Evolutionary conservation across 2,888 invertebrate genomes (phyloP).

Genomic region (Spodoptera littoralis): DNA sequence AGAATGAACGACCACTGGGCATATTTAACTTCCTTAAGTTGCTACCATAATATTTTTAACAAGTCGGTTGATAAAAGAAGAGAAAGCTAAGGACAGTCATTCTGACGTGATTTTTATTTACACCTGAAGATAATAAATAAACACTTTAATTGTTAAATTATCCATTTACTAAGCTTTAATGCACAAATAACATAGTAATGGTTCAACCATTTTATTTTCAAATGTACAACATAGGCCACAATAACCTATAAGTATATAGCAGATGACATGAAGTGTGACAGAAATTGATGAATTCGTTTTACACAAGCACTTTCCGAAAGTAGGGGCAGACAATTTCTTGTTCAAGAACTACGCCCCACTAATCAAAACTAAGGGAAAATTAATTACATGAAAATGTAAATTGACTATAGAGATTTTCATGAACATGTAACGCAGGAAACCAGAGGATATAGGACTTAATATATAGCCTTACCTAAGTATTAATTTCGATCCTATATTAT

Average conservation of each 20-base stretch:
- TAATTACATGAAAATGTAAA: not conserved
- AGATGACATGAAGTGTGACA: conserved; percentile 48
- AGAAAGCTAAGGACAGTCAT: no score
- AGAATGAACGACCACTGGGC: no score
- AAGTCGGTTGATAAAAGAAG: no score
- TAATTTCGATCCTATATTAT: no score
- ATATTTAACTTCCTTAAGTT: no score
- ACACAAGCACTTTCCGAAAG: conserved; percentile 7
- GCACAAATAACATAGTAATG: conserved; percentile 81
- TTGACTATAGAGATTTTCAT: not conserved
- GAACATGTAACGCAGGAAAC: not conserved
- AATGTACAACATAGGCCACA: conserved; percentile 77
- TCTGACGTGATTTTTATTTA: no score
- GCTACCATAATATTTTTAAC: no score
- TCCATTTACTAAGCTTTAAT: conserved; percentile 87
- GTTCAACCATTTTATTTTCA: conserved; percentile 78
- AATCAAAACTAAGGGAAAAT: not conserved
- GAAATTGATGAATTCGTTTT: conserved; percentile 9
- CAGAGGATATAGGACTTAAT: conserved; percentile 1
- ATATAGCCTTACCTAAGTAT: no score
- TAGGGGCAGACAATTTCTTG: conserved; percentile 7
- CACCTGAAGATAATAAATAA: conserved; percentile 9
- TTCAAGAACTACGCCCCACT: not conserved
- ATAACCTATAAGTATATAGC: conserved; percentile 45
- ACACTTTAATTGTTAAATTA: conserved; percentile 56